Conservation (phyloP, 1,140 invertebrate genomes). For the Drosophila pseudoobscura region DNA sequence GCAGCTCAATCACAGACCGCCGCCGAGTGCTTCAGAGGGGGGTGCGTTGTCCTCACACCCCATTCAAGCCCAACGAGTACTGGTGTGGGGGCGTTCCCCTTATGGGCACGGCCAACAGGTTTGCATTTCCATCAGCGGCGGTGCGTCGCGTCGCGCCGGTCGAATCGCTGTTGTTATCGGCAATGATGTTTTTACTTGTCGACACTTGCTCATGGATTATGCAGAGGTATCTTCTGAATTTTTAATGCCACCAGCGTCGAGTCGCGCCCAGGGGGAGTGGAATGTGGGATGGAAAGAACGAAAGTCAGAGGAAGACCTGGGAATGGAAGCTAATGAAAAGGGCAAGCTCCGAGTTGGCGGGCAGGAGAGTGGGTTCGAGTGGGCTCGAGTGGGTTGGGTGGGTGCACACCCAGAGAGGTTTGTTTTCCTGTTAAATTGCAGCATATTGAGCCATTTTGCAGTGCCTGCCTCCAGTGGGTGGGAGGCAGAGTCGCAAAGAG, state of each 20-base stretch:
- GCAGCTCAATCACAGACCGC: constrained; percentile 67
- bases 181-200: constrained; percentile 82
- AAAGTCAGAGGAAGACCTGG: constrained; percentile 2
- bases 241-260: constrained; percentile 74
- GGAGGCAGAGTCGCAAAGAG: background rate
- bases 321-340: constrained; percentile 65
- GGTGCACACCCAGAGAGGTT: constrained; percentile 10
- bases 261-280: constrained; percentile 51
- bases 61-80: background rate
- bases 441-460: constrained; percentile 76
- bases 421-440: constrained; percentile 68
- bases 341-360: constrained; percentile 14
- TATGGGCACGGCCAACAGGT: constrained; percentile 69
- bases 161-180: constrained; percentile 55
- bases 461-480: constrained; percentile 6
- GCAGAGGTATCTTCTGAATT: constrained; percentile 80
- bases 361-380: background rate
- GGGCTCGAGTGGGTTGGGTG: background rate
- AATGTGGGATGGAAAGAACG: constrained; percentile 13
- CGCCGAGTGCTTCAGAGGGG: constrained; percentile 36
- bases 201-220: constrained; percentile 83
- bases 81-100: constrained; percentile 13
- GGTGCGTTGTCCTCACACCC: background rate
- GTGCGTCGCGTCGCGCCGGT: constrained; percentile 19
- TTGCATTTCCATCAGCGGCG: constrained; percentile 39